phyloP scores from a whole-genome alignment of 2,113 vertebrate species.

The Ramphastos sulfuratus region DNA sequence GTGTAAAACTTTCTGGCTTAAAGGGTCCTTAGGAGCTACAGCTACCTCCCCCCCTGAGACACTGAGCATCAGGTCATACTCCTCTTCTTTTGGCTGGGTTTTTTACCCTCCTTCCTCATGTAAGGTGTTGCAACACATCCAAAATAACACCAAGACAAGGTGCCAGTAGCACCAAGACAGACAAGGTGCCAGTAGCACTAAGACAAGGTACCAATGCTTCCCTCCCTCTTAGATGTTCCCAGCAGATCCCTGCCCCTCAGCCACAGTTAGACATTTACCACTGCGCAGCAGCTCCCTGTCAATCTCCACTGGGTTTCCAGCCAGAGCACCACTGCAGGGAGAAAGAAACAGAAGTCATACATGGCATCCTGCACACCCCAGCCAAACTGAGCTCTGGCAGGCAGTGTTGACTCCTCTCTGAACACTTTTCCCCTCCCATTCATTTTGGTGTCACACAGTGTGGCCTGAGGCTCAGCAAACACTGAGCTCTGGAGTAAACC shows the following conservation, averaged over 20 bases:
- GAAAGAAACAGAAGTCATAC: background rate
- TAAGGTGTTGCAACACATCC: background rate
- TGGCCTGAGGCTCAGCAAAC: background rate
- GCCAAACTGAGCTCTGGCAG: background rate
- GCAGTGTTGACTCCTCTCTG: background rate
- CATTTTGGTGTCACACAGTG: background rate
- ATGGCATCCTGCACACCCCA: background rate
- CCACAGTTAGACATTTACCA: slow-evolving; percentile 73
- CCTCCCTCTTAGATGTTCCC: background rate
- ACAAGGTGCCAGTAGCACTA: no score
- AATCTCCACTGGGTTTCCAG: slow-evolving; percentile 87
- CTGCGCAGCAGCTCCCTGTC: slow-evolving; percentile 85
- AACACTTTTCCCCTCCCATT: background rate
- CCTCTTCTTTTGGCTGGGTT: background rate
- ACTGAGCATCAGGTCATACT: background rate
- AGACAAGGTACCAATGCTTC: background rate
- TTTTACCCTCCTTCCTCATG: background rate
- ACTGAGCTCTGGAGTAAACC: background rate
- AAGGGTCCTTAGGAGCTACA: background rate
- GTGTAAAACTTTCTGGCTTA: background rate
- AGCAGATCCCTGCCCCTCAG: background rate
- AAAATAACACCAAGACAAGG: background rate
- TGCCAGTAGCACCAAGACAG: no score
- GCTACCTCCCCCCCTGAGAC: background rate
- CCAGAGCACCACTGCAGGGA: slow-evolving; percentile 86